Evolutionary conservation across 2,113 vertebrate genomes (phyloP).

Genomic region (Canis aureus): DNA sequence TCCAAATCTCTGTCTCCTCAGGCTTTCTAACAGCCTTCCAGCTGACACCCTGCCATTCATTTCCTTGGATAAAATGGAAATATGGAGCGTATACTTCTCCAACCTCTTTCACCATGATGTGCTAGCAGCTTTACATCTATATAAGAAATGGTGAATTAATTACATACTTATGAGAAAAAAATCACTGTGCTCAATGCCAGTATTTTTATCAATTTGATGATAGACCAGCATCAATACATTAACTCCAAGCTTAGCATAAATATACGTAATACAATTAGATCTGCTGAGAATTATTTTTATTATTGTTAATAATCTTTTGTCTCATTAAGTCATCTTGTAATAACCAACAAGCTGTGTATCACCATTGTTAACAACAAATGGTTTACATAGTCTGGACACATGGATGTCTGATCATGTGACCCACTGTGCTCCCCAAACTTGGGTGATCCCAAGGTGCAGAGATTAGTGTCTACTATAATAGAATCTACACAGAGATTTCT

Average conservation of each 20-base stretch:
- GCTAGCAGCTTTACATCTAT: not conserved
- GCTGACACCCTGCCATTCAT: not conserved
- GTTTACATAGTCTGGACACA: not conserved
- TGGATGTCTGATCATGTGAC: not conserved
- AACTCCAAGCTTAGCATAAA: not conserved
- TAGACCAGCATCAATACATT: not conserved
- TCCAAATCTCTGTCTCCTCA: not conserved
- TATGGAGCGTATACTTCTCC: not conserved
- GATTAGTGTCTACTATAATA: not conserved
- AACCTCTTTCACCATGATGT: not conserved
- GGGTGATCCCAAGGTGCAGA: not conserved
- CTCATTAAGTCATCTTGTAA: slow-evolving; percentile 17
- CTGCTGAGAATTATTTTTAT: not conserved
- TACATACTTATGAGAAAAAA: not conserved
- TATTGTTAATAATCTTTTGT: not conserved
- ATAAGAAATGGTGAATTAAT: not conserved
- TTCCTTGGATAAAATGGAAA: not conserved
- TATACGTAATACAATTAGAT: not conserved
- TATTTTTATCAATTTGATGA: not conserved
- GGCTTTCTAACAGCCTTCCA: not conserved
- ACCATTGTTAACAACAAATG: not conserved
- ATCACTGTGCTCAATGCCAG: not conserved
- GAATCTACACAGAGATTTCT: not conserved
- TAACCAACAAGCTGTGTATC: not conserved
- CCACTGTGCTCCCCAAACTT: too few species aligned